Percentiles rank a stretch among this genome's conserved stretches.
These are phyloP conservation scores for Anarhynchus alexandrinus DNA, from an alignment of 2,113 vertebrate genomes.

Conservation along the genomic window DNA sequence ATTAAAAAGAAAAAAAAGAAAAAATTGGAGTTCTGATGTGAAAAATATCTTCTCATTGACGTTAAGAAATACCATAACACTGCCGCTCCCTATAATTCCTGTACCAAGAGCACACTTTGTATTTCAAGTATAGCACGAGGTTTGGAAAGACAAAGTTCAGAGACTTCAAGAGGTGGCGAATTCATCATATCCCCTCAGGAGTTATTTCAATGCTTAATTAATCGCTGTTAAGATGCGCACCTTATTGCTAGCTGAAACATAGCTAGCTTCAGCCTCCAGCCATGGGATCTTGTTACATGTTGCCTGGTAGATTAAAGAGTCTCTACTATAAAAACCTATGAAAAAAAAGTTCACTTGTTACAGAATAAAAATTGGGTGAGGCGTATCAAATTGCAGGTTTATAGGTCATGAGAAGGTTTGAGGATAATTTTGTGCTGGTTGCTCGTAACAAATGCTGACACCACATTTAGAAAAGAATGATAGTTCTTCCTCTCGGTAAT, in stretches of 20 bases:
- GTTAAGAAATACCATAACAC: not conserved
- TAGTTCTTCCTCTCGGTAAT: not conserved
- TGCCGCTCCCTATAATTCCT: not conserved
- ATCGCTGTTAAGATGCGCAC: not conserved
- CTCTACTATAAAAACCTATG: not conserved
- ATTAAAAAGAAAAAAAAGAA: not conserved
- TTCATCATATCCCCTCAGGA: not conserved
- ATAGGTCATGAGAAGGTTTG: slow-evolving; percentile 44
- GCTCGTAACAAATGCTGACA: slow-evolving; percentile 6
- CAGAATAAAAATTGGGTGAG: slow-evolving; percentile 9
- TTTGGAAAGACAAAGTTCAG: slow-evolving; percentile 1
- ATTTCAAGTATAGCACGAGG: not conserved
- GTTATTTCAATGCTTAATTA: slow-evolving; percentile 29
- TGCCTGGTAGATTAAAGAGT: not conserved
- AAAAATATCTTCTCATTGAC: not conserved
- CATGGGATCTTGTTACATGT: not conserved
- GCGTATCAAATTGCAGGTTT: slow-evolving; percentile 26
- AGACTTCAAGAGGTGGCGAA: not conserved
- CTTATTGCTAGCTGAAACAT: not conserved
- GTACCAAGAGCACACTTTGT: not conserved
- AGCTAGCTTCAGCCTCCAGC: slow-evolving; percentile 35
- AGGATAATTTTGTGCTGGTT: not conserved
- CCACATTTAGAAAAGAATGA: slow-evolving; percentile 8
- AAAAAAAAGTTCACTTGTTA: not conserved
- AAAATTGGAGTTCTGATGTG: not conserved